Evolutionary conservation across 2,888 invertebrate genomes (phyloP).

Genomic region (Hypercompe scribonia): DNA sequence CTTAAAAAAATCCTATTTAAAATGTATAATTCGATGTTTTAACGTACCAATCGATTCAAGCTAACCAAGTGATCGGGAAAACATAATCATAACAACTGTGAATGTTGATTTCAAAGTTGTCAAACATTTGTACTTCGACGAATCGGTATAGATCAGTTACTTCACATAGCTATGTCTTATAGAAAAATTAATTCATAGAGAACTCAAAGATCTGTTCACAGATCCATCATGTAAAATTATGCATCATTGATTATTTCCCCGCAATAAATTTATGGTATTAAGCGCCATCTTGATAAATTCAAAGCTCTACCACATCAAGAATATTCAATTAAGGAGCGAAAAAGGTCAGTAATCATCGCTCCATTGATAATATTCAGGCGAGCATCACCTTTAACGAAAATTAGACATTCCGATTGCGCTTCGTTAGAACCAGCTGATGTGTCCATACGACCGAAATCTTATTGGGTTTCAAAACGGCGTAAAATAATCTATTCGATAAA

Average conservation of each 20-base stretch:
- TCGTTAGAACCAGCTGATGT: neutral
- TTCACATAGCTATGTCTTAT: neutral
- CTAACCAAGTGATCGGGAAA: no score
- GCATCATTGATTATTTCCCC: neutral
- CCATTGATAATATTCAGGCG: constrained; percentile 5
- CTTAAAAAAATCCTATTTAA: no score
- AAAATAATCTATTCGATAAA: neutral
- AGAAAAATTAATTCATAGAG: neutral
- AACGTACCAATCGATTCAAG: no score
- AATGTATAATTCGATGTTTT: no score
- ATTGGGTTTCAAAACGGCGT: neutral
- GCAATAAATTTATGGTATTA: neutral
- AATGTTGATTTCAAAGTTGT: neutral
- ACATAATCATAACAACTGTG: neutral
- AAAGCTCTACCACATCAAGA: neutral
- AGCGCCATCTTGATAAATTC: neutral
- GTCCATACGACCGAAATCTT: neutral
- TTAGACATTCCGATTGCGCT: neutral
- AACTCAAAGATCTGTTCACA: neutral
- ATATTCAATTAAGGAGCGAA: neutral
- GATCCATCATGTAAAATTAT: neutral
- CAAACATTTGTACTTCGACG: neutral
- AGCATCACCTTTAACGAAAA: neutral
- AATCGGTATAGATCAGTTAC: neutral
- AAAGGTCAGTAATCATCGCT: neutral